Percentiles rank a stretch among this genome's conserved stretches.
Evolutionary conservation across 2,797 vertebrate species (phyloP).

Genomic region (Helicolenus hilgendorfi): DNA sequence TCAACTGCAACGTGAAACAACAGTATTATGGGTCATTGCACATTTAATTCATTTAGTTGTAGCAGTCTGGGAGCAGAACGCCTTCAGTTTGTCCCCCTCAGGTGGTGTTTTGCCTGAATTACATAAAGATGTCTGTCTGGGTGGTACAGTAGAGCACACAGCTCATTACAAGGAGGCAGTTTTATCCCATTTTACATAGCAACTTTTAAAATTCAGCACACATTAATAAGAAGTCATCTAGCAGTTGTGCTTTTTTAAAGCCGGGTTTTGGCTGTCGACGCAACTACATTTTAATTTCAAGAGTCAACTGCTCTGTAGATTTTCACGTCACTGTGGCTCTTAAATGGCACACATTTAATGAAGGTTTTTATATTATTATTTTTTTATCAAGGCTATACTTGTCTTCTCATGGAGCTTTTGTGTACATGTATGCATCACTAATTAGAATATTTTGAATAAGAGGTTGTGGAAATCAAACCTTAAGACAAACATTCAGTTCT

Average conservation of each 20-base stretch:
- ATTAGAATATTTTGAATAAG: constrained; percentile 16
- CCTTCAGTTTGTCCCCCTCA: constrained; percentile 64
- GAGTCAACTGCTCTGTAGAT: constrained; percentile 8
- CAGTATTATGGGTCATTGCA: constrained; percentile 26
- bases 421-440: constrained; percentile 1
- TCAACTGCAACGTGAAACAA: constrained; percentile 32
- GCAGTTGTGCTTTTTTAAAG: constrained; percentile 15
- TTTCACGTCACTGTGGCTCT: constrained; percentile 38
- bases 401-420: constrained; percentile 17
- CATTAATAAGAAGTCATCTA: neutral
- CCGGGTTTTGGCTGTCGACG: constrained; percentile 2
- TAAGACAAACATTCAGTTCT: constrained; percentile 2
- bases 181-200: neutral
- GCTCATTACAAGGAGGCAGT: neutral
- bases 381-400: constrained; percentile 8
- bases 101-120: constrained; percentile 56
- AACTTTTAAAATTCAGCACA: constrained; percentile 4
- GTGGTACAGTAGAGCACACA: neutral
- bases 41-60: constrained; percentile 4
- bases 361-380: neutral
- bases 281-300: constrained; percentile 3
- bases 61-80: constrained; percentile 10
- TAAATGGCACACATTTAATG: constrained; percentile 5
- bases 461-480: neutral
- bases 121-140: constrained; percentile 21